Evolutionary conservation across 2,888 invertebrate species (phyloP), one percentile per base, ranked within the genome.

Genomic region (Rhopalosiphum nymphaeae): DNA sequence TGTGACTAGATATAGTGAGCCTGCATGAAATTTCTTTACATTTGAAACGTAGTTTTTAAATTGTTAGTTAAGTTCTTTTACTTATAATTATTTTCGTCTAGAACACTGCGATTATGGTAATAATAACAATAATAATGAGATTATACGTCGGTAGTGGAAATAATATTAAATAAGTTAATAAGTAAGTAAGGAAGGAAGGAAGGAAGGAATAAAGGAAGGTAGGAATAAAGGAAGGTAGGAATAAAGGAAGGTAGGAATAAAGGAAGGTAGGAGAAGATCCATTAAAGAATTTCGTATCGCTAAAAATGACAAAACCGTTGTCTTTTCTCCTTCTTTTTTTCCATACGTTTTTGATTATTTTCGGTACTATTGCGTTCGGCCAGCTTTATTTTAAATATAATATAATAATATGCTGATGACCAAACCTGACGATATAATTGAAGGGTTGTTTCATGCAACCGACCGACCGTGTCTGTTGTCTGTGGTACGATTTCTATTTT

Each of bases 401-500:
- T 78, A 78, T 42, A 91, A 56, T 29, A 42, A 67, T 53, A 10
- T 36, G 21, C 78, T 36, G 78, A 78, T 78, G 78, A 78, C 21
- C n/a, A 4, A 36, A 91, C 25, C 44, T n/a, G 13, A 92, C 46
- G 16, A 89, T 89, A 61, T 92, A 87, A 67, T 92, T 86, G 36
- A 87, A 57, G 61, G 92, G 86, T 57, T 87, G 57, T 9, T 10
- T 46, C 44, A 56, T 46, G 89, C 13, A 46, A 49, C 21, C 90
- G 57, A 46, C 93, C 46, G 57, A 90, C 84, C 89, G 93, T 85
- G 44, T 93, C 85, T 57, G 56, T 21, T 11, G 26, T 21, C 67
- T n/a, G 89, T 26, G 5, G 86, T 42, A 78, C 89, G 89, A 85
- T 93, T 90, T 93, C 93, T 93, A 90, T 90, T 93, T 93, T 90